phyloP scores from a whole-genome alignment of 2,113 vertebrate genomes.

The Solea senegalensis region DNA sequence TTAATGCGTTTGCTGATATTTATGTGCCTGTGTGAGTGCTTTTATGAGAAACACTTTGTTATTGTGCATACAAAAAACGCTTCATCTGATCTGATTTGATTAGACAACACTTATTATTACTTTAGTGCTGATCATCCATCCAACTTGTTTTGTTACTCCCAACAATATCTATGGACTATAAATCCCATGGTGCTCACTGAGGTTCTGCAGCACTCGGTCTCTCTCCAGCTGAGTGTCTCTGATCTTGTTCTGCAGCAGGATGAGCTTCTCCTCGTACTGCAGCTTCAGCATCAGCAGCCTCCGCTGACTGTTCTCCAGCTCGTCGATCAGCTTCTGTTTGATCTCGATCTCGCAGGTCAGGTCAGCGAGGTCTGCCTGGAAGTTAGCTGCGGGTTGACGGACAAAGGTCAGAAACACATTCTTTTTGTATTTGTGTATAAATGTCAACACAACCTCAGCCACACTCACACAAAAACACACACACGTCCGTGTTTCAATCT shows the following conservation, averaged over 20 bases:
- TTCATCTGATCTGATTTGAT: too few relatives aligned
- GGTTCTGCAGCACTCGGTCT: slow-evolving; percentile 94
- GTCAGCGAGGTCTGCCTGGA: slow-evolving; percentile 93
- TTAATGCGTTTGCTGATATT: too few relatives aligned
- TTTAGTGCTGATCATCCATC: too few relatives aligned
- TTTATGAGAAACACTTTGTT: too few relatives aligned
- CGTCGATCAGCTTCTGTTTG: slow-evolving; percentile 97
- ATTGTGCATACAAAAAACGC: too few relatives aligned
- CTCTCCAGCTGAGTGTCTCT: slow-evolving; percentile 95
- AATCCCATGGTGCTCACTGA: slow-evolving; percentile 83
- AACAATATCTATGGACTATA: not conserved
- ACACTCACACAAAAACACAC: not conserved
- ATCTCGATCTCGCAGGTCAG: slow-evolving; percentile 98
- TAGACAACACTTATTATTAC: too few relatives aligned
- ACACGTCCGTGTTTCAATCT: not conserved
- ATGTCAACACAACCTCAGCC: not conserved
- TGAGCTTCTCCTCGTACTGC: slow-evolving; percentile 97
- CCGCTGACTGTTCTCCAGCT: slow-evolving; percentile 96
- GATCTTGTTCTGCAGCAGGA: slow-evolving; percentile 97
- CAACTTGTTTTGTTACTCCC: not conserved
- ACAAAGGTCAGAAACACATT: not conserved
- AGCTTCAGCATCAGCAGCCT: slow-evolving; percentile 93
- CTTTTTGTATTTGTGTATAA: not conserved
- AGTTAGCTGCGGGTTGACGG: slow-evolving; percentile 80
- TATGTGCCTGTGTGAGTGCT: too few relatives aligned